Evolutionary conservation across 2,888 invertebrate genomes (phyloP).

Genomic region (Empis stercorea): DNA sequence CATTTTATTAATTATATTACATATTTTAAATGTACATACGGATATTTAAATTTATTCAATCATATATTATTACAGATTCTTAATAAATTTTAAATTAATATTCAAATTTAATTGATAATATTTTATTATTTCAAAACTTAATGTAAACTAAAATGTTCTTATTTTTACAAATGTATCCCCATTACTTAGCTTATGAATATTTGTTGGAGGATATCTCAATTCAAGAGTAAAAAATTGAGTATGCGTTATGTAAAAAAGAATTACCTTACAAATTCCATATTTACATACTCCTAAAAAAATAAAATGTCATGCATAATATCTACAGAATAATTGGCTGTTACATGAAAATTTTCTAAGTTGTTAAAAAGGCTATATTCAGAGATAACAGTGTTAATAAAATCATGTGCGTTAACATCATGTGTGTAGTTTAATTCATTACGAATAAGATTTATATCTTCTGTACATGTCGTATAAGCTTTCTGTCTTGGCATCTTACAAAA

Average conservation of each 20-base stretch:
- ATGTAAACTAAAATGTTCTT: too few species aligned
- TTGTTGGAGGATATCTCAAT: background rate
- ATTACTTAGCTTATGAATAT: too few species aligned
- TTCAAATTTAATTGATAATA: too few species aligned
- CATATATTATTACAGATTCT: too few species aligned
- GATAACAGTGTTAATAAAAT: slow-evolving; percentile 8
- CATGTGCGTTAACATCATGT: slow-evolving; percentile 8
- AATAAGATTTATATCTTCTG: slow-evolving; percentile 6
- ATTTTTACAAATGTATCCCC: too few species aligned
- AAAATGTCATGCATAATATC: slow-evolving; percentile 14
- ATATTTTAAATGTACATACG: too few species aligned
- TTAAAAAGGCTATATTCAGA: slow-evolving; percentile 10
- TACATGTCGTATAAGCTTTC: slow-evolving; percentile 7
- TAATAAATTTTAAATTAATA: too few species aligned
- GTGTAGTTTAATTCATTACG: slow-evolving; percentile 11
- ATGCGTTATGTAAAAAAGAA: slow-evolving; percentile 5
- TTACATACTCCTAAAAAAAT: slow-evolving; percentile 9
- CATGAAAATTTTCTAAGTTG: slow-evolving; percentile 8
- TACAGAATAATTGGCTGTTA: slow-evolving; percentile 10
- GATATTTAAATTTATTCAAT: too few species aligned
- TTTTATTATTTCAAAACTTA: too few species aligned
- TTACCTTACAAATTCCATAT: slow-evolving; percentile 4
- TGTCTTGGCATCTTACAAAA: slow-evolving; percentile 10
- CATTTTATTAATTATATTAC: too few species aligned
- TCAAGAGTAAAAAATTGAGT: slow-evolving; percentile 8